These are phyloP conservation scores for Heliconius ismenius DNA, from an alignment of 2,888 invertebrate species.

Conservation along the genomic window DNA sequence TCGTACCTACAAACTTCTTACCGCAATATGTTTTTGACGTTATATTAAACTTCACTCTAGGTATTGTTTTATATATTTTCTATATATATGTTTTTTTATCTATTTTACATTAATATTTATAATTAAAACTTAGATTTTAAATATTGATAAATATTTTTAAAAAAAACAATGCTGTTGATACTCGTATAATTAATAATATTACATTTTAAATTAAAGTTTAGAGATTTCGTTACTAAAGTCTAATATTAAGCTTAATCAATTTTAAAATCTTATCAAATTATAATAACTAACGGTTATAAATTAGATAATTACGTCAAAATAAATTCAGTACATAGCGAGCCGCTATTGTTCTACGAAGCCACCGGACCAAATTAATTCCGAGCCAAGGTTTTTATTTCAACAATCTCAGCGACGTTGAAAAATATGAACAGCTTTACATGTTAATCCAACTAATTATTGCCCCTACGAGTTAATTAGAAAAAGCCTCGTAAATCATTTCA, in stretches of 20 bases:
- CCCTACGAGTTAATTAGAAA: constrained; percentile 73
- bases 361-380: constrained; percentile 54
- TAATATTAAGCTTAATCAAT: constrained; percentile 24
- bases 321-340: constrained; percentile 28
- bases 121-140: neutral
- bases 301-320: constrained; percentile 33
- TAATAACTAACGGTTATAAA: constrained; percentile 29
- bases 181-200: neutral
- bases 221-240: neutral
- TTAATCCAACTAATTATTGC: constrained; percentile 76
- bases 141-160: neutral
- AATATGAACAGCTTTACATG: constrained; percentile 67
- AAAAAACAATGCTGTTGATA: neutral
- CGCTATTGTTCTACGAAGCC: constrained; percentile 49
- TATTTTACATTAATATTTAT: neutral
- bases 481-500: constrained; percentile 71
- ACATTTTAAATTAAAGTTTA: neutral
- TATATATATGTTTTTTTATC: neutral
- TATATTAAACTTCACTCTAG: constrained; percentile 32
- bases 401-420: constrained; percentile 63
- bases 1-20: constrained; percentile 43
- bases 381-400: constrained; percentile 62
- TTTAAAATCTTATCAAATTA: constrained; percentile 26
- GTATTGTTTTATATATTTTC: constrained; percentile 16
- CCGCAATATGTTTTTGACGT: constrained; percentile 38